Percentiles rank a stretch among this genome's conserved stretches.
These are phyloP conservation scores for Silurus aristotelis DNA, from an alignment of 2,797 vertebrate species.

Conservation along the genomic window DNA sequence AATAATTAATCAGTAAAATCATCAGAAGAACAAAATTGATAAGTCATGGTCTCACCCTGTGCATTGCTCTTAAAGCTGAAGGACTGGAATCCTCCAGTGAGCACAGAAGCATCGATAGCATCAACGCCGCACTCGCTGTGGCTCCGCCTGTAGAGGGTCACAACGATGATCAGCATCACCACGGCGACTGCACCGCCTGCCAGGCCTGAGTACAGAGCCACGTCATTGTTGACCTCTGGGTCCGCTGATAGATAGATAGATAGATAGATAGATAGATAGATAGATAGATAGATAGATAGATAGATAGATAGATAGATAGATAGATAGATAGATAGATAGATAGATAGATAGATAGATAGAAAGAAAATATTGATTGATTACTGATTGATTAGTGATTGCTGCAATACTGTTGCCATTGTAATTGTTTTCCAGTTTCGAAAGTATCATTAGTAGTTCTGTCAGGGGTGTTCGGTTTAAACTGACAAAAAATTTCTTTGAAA, in stretches of 20 bases:
- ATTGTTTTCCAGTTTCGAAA: not conserved
- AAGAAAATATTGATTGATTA: not conserved
- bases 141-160: conserved; percentile 91
- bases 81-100: conserved; percentile 94
- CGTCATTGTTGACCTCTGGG: conserved; percentile 84
- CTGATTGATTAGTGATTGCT: not conserved
- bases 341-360: not conserved
- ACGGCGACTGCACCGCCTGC: conserved; percentile 88
- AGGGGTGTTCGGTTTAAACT: not conserved
- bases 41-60: conserved; percentile 82
- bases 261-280: conserved; percentile 22
- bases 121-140: conserved; percentile 96
- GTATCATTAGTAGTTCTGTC: not conserved
- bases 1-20: not conserved
- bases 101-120: conserved; percentile 92
- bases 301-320: conserved; percentile 5
- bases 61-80: conserved; percentile 97
- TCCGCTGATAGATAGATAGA: conserved; percentile 71
- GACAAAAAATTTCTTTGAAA: not conserved
- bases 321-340: conserved; percentile 29
- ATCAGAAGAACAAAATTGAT: not conserved
- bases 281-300: conserved; percentile 9
- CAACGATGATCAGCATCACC: conserved; percentile 84
- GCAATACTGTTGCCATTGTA: not conserved
- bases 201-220: conserved; percentile 91